Evolutionary conservation across 2,797 vertebrate genomes (phyloP), one percentile per base, ranked within the genome.

Genomic region (Amblyopsis hoosieri): DNA sequence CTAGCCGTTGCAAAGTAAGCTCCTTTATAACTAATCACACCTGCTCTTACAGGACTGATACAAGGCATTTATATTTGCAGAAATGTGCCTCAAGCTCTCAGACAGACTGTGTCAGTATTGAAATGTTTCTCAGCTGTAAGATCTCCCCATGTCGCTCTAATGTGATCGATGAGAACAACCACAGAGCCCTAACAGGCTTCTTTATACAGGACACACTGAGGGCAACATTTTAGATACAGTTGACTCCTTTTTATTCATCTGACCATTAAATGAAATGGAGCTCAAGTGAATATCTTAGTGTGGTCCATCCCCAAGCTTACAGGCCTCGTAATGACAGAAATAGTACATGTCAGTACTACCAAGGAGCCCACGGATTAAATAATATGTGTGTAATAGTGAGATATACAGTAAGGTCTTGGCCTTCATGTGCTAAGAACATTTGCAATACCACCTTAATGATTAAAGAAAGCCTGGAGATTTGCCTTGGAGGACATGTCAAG

Each of bases 11-110:
- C 89, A 86, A 89, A 91, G 88, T 89, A 79, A 84, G 75, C 81
- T 83, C 74, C 86, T 88, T 91, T 92, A 91, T 79, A 48, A 90
- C 89, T 93, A 93, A 92, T 93, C 93, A 92, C 91, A 93, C 90
- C 79, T 82, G 81, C 88, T 42, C 9, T 92, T 92, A 92, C 88
- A 81, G 86, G 79, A 82, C 82, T 71, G 85, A 86, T 87, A 84
- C 90, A 63, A 78, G 75, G 69, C 62, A 60, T 79, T 79, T 76
- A 82, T 79, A 64, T 87, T 86, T 86, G 67, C 81, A 80, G 78
- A 72, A 79, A 79, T 83, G 83, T 72, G 86, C 82, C 83, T 66
- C 69, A 70, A 84, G 85, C 87, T 79, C 76, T 86, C 69, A 81
- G 78, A 72, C 78, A 66, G 78, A 80, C 72, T 70, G 71, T 79